These are phyloP conservation scores for Mus minutoides DNA, from an alignment of 2,797 vertebrate species.

Conservation along the genomic window DNA sequence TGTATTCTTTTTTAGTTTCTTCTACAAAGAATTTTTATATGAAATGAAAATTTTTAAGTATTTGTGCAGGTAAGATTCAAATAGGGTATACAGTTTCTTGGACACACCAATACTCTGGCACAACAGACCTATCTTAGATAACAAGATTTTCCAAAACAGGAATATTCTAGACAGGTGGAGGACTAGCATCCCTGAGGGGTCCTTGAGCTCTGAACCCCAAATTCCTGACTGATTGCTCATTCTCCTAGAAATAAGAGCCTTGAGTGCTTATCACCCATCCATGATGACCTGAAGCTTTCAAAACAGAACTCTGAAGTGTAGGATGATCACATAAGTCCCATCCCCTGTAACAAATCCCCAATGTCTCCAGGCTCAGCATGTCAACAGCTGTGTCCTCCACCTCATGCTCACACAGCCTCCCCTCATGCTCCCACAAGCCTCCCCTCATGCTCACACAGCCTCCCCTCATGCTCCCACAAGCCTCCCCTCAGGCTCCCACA, in stretches of 20 bases:
- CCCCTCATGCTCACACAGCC: too few relatives aligned
- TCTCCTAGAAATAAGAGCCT: background rate
- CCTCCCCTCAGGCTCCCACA: too few relatives aligned
- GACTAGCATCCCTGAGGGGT: background rate
- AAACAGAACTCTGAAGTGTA: background rate
- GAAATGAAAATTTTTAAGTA: slow-evolving; percentile 47
- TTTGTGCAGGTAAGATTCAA: slow-evolving; percentile 70
- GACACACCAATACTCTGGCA: slow-evolving; percentile 25
- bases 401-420: background rate
- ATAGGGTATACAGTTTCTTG: slow-evolving; percentile 23
- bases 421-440: too few relatives aligned
- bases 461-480: too few relatives aligned
- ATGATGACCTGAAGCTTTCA: background rate
- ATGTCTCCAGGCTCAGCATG: background rate
- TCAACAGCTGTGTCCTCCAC: background rate
- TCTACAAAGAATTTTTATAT: slow-evolving; percentile 55
- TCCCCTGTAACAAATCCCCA: background rate
- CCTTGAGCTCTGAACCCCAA: background rate
- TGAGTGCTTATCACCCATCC: background rate
- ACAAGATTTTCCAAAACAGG: background rate
- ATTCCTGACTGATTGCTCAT: background rate
- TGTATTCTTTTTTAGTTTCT: slow-evolving; percentile 46
- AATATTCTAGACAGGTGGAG: background rate
- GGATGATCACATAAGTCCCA: background rate
- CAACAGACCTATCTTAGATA: background rate